These are phyloP conservation scores for Noctilio leporinus DNA, from an alignment of 2,113 vertebrate genomes.

Conservation along the genomic window DNA sequence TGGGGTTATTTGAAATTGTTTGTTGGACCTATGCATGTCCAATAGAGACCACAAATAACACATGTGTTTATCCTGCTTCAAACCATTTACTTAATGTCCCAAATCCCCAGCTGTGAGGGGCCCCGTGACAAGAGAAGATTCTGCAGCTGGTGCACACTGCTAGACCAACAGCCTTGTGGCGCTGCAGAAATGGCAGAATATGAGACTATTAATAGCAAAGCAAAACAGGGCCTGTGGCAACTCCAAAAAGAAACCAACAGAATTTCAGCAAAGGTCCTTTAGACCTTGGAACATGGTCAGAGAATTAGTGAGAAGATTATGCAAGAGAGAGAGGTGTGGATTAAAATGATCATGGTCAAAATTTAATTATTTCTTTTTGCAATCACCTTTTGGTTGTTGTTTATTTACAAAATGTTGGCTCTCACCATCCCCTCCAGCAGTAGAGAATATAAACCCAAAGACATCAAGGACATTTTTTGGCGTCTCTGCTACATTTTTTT, in stretches of 20 bases:
- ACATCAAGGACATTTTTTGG: not conserved
- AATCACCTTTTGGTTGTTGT: not conserved
- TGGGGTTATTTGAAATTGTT: not conserved
- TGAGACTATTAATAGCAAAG: not conserved
- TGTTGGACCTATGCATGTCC: not conserved
- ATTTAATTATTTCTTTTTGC: not conserved
- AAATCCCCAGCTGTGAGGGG: not conserved
- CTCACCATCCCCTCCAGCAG: not conserved
- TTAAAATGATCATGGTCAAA: not conserved
- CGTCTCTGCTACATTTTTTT: not conserved
- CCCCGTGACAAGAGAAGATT: not conserved
- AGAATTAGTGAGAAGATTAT: not conserved
- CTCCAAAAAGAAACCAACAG: not conserved
- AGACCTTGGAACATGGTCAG: not conserved
- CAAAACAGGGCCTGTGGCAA: not conserved
- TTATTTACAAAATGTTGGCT: not conserved
- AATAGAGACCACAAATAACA: not conserved
- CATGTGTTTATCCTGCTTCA: not conserved
- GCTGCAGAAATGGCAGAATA: not conserved
- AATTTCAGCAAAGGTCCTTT: not conserved
- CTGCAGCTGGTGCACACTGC: not conserved
- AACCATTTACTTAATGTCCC: not conserved
- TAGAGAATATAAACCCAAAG: not conserved
- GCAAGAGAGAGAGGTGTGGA: not conserved
- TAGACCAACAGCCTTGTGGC: not conserved